Percentiles rank a stretch among this genome's conserved stretches.
These are phyloP conservation scores for Ramphastos sulfuratus DNA, from an alignment of 2,113 vertebrate genomes.

Conservation along the genomic window DNA sequence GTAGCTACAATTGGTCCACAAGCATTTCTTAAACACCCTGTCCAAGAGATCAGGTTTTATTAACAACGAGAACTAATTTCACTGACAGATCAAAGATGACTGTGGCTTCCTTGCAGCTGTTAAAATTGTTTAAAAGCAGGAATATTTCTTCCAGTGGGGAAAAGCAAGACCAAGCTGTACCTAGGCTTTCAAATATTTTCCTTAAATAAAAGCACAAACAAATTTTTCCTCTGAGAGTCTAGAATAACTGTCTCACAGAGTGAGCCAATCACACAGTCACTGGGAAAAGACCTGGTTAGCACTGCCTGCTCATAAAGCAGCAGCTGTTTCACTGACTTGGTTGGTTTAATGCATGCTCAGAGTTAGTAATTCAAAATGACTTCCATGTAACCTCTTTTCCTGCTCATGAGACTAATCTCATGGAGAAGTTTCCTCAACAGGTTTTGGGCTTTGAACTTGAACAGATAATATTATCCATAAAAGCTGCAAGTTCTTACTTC, in stretches of 20 bases:
- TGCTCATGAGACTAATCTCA: background rate
- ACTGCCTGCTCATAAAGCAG: background rate
- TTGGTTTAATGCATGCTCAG: background rate
- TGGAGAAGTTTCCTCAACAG: background rate
- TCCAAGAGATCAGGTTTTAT: conserved; percentile 42
- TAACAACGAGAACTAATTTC: conserved; percentile 32
- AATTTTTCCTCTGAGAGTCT: conserved; percentile 10
- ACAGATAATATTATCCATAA: background rate
- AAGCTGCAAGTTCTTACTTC: background rate
- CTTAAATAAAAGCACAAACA: conserved; percentile 24
- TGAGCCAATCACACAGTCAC: background rate
- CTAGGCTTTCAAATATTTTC: conserved; percentile 11
- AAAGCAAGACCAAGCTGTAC: conserved; percentile 5
- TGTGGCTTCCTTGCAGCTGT: background rate
- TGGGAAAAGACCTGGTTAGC: background rate
- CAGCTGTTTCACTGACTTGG: background rate
- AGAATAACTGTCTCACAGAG: background rate
- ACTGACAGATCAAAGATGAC: conserved; percentile 44
- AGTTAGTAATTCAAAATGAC: background rate
- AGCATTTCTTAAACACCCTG: background rate
- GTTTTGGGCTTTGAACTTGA: background rate
- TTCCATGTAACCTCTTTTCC: background rate
- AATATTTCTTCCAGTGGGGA: background rate
- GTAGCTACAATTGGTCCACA: background rate
- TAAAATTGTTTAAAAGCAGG: conserved; percentile 23